phyloP scores from a whole-genome alignment of 35 echinoderm and acorn worm genomes.

The Heliocidaris erythrogramma region DNA sequence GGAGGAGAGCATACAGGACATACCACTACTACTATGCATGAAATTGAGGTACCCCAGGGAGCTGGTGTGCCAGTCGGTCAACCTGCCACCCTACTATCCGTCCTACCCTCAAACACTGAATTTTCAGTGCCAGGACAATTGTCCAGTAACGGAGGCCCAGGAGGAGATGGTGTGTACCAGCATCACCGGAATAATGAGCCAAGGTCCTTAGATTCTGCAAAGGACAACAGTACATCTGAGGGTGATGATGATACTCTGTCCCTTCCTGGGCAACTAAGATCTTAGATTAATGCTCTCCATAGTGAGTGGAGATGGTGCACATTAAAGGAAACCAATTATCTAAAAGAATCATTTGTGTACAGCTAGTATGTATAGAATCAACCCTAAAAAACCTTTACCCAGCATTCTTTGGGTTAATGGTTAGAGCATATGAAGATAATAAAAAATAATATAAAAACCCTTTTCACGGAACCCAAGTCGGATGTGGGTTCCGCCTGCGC shows the following conservation, averaged over 20 bases:
- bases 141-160: neutral
- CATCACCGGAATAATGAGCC: neutral
- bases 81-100: neutral
- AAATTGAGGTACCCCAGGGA: neutral
- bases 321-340: no score
- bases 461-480: no score
- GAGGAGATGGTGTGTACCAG: neutral
- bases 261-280: neutral
- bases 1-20: no score
- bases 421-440: no score
- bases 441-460: no score
- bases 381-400: no score
- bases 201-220: neutral
- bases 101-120: neutral
- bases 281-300: neutral
- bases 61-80: neutral
- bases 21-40: neutral
- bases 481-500: no score
- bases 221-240: neutral
- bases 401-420: no score
- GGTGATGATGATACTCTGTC: neutral
- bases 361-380: no score
- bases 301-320: no score
- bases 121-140: neutral
- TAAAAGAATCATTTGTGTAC: no score